phyloP scores from a whole-genome alignment of 2,113 vertebrate species.

The Scophthalmus maximus region DNA sequence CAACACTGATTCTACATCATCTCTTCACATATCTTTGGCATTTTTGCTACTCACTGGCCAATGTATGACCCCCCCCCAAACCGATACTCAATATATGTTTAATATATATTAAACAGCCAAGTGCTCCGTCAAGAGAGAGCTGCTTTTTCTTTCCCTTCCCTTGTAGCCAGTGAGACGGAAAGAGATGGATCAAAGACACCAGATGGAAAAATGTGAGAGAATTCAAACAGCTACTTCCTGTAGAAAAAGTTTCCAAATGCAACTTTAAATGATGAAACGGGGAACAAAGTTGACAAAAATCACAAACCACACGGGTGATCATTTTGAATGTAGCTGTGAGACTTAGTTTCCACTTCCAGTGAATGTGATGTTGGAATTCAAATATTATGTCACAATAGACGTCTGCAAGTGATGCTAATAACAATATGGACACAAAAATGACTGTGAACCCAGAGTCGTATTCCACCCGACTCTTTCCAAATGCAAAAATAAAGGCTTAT shows the following conservation, averaged over 20 bases:
- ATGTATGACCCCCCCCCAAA: not conserved
- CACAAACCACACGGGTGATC: not conserved
- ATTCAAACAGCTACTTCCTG: not conserved
- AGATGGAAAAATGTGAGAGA: not conserved
- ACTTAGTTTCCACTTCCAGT: not conserved
- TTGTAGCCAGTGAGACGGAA: not conserved
- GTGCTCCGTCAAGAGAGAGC: not conserved
- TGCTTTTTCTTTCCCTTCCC: not conserved
- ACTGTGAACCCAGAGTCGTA: not conserved
- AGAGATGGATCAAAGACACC: not conserved
- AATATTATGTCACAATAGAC: not conserved
- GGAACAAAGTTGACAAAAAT: not conserved
- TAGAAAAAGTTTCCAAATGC: not conserved
- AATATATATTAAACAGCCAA: too few species aligned
- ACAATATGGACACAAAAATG: constrained; percentile 15
- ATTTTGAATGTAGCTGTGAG: not conserved
- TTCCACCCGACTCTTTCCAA: constrained; percentile 9
- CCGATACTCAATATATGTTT: not conserved
- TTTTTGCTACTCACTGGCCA: not conserved
- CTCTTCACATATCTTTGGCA: constrained; percentile 17
- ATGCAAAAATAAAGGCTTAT: constrained; percentile 67
- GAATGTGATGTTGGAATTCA: not conserved
- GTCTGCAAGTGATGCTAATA: not conserved
- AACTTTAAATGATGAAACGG: not conserved
- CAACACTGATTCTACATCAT: not conserved